Conservation (phyloP, 1,140 invertebrate genomes). For the Tetraneura akinire region DNA sequence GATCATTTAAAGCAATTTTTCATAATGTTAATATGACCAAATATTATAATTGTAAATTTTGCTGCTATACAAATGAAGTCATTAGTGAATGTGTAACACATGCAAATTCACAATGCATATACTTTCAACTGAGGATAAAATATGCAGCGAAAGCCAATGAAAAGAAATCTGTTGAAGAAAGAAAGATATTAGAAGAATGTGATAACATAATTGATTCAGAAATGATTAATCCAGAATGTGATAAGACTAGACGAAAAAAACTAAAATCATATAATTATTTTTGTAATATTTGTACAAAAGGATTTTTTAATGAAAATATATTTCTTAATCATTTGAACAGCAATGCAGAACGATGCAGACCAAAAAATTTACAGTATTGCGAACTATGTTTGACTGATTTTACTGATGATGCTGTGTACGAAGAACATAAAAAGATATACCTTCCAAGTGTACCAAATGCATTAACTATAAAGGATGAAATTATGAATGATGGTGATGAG, state of each 20-base stretch:
- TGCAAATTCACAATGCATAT: not conserved
- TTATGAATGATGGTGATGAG: too few relatives aligned
- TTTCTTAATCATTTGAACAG: not conserved
- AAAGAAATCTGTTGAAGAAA: not conserved
- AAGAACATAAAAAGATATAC: not conserved
- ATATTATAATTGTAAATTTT: not conserved
- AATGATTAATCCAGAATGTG: not conserved
- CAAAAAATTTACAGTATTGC: not conserved
- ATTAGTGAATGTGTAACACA: not conserved
- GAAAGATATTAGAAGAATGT: not conserved
- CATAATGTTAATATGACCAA: not conserved
- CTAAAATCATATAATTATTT: not conserved
- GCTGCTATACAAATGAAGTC: not conserved
- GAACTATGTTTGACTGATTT: not conserved
- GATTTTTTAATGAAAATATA: not conserved
- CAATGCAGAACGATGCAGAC: not conserved
- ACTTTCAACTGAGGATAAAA: slow-evolving; percentile 10
- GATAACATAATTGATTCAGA: not conserved
- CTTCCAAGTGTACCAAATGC: not conserved
- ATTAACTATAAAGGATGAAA: too few relatives aligned
- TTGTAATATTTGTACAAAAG: not conserved
- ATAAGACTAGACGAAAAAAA: not conserved
- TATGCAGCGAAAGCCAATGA: slow-evolving; percentile 4
- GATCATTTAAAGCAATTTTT: not conserved
- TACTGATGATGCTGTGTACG: not conserved